phyloP scores from a whole-genome alignment of 2,797 vertebrate genomes.

The Chiloscyllium punctatum region DNA sequence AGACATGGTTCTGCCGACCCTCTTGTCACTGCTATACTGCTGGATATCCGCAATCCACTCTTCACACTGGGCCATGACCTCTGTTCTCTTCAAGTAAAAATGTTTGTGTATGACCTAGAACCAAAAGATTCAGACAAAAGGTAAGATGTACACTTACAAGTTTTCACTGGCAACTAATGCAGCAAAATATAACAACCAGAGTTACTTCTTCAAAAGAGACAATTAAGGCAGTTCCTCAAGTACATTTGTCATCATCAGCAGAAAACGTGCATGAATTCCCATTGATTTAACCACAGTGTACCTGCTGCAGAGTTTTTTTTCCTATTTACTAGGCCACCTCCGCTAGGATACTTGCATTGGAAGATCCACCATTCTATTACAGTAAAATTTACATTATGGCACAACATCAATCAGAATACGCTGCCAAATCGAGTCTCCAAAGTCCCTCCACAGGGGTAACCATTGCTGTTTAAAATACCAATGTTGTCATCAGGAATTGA shows the following conservation, averaged over 20 bases:
- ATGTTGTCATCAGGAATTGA: no score
- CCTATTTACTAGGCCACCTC: not conserved
- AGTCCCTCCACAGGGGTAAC: no score
- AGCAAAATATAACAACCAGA: not conserved
- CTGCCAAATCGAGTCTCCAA: no score
- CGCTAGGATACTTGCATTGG: not conserved
- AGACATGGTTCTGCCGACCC: constrained; percentile 96
- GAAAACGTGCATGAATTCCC: no score
- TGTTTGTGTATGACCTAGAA: constrained; percentile 94
- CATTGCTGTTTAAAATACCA: no score
- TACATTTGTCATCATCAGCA: not conserved
- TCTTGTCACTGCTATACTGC: constrained; percentile 97
- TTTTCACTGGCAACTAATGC: not conserved
- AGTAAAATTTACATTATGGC: no score
- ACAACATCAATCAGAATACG: no score
- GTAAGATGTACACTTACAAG: not conserved
- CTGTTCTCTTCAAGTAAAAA: constrained; percentile 92
- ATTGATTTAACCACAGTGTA: not conserved
- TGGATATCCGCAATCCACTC: constrained; percentile 98
- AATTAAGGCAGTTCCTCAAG: not conserved
- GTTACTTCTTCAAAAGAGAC: not conserved
- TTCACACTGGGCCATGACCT: constrained; percentile 97
- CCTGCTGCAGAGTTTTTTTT: not conserved
- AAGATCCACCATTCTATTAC: not conserved
- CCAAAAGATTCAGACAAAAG: constrained; percentile 21